These are phyloP conservation scores for Apamea sordens DNA, from an alignment of 2,888 invertebrate genomes.

Conservation along the genomic window DNA sequence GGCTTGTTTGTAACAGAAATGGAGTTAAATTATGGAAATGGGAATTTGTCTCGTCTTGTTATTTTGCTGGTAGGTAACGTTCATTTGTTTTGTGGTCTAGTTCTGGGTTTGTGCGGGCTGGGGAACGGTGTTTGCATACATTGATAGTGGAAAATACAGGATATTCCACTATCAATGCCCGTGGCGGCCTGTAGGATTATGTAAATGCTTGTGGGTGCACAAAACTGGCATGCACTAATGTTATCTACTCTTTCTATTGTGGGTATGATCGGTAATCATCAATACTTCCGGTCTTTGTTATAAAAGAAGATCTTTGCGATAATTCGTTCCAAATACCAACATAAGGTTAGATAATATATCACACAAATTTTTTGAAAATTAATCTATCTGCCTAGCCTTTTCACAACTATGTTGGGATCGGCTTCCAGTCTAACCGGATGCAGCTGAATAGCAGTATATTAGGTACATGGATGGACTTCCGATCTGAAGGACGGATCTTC, in stretches of 20 bases:
- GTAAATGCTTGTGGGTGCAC: neutral
- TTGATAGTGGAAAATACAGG: neutral
- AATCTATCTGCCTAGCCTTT: neutral
- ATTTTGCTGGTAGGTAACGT: constrained; percentile 20
- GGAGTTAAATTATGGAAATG: constrained; percentile 36
- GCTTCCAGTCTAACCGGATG: no score
- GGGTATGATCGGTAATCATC: neutral
- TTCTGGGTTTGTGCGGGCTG: neutral
- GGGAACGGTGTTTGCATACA: neutral
- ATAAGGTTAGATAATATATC: neutral
- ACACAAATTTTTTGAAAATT: neutral
- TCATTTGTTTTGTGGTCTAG: constrained; percentile 30
- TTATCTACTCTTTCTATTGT: neutral
- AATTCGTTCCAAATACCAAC: neutral
- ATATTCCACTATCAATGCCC: neutral
- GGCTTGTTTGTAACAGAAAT: constrained; percentile 33
- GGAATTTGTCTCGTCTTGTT: constrained; percentile 41
- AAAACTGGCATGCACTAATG: neutral
- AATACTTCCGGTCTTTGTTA: neutral
- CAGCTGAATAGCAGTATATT: no score
- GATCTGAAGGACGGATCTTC: neutral
- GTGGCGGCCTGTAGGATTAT: neutral
- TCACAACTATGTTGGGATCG: no score
- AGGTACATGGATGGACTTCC: neutral
- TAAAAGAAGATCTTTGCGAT: neutral